Percentiles rank a stretch among this genome's conserved stretches.
Conservation (phyloP, 2,113 vertebrate genomes). For the Bettongia penicillata region DNA sequence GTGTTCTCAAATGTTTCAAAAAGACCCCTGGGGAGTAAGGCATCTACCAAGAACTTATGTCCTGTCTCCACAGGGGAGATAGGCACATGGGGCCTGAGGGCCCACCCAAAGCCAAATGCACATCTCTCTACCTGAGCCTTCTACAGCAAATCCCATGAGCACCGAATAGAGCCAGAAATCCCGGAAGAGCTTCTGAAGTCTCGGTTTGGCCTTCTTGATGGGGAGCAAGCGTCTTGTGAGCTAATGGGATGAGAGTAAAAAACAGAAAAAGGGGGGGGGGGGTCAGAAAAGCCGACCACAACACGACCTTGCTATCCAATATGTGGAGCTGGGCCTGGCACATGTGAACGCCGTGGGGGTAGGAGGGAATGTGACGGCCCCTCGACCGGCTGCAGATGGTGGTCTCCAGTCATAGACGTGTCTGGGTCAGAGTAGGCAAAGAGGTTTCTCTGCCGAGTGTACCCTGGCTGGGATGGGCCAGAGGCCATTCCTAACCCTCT, state of each 20-base stretch:
- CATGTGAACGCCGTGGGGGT: too few species aligned
- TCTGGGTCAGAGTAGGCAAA: background rate
- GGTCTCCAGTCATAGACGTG: background rate
- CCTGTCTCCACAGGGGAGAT: too few species aligned
- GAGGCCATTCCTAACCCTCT: too few species aligned
- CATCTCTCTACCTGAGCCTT: constrained; percentile 91
- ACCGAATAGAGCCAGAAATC: constrained; percentile 99
- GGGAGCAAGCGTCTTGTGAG: constrained; percentile 93
- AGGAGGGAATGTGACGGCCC: background rate
- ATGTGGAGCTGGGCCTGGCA: too few species aligned
- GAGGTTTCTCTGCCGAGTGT: background rate
- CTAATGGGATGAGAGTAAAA: constrained; percentile 76
- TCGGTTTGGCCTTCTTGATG: constrained; percentile 96
- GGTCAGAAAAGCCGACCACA: background rate
- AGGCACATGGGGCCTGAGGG: too few species aligned
- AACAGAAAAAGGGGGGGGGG: background rate
- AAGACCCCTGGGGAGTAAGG: background rate
- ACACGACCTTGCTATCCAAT: background rate
- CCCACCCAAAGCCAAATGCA: background rate
- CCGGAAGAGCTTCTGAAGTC: constrained; percentile 96
- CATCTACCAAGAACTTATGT: background rate
- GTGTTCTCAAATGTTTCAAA: background rate
- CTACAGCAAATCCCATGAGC: constrained; percentile 97
- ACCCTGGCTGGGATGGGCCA: too few species aligned
- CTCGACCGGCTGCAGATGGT: background rate